A percentile compares a stretch with the other conserved stretches of the same genome.
Conservation (phyloP, 1,140 invertebrate genomes). For the Aphelinus atriplicis region DNA sequence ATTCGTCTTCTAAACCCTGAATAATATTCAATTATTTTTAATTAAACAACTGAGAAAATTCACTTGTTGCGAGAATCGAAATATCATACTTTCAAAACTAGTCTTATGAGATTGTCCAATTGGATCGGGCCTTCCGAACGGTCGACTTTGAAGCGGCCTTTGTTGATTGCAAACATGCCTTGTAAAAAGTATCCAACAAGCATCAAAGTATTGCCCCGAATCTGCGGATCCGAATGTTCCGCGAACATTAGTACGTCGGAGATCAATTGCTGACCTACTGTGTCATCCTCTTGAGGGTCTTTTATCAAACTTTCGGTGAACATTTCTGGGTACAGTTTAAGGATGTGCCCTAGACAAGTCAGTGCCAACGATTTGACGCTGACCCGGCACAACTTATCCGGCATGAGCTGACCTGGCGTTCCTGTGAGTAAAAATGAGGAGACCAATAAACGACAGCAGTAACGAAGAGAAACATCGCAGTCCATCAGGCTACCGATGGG, state of each 20-base stretch:
- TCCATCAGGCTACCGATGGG: slow-evolving; percentile 76
- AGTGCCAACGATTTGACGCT: slow-evolving; percentile 86
- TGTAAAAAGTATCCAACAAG: slow-evolving; percentile 76
- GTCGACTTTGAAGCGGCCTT: slow-evolving; percentile 60
- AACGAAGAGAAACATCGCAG: slow-evolving; percentile 75
- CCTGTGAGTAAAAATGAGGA: slow-evolving; percentile 82
- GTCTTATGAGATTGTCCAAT: slow-evolving; percentile 65
- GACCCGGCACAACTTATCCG: slow-evolving; percentile 78
- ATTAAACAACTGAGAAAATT: slow-evolving; percentile 16
- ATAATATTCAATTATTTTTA: slow-evolving; percentile 41
- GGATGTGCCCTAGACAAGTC: slow-evolving; percentile 75
- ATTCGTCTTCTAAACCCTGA: slow-evolving; percentile 76
- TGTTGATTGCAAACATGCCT: slow-evolving; percentile 70
- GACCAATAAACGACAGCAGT: slow-evolving; percentile 78
- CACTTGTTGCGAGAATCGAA: neutral
- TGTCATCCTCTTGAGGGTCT: slow-evolving; percentile 38
- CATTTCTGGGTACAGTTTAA: slow-evolving; percentile 77
- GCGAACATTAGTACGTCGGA: slow-evolving; percentile 77
- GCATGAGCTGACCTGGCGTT: slow-evolving; percentile 69
- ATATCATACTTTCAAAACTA: slow-evolving; percentile 66
- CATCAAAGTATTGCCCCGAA: slow-evolving; percentile 77
- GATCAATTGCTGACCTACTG: slow-evolving; percentile 64
- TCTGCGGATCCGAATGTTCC: slow-evolving; percentile 82
- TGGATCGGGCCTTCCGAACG: slow-evolving; percentile 51
- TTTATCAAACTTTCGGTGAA: slow-evolving; percentile 65